phyloP scores from a whole-genome alignment of 2,797 vertebrate genomes.

The Cyprinella venusta region DNA sequence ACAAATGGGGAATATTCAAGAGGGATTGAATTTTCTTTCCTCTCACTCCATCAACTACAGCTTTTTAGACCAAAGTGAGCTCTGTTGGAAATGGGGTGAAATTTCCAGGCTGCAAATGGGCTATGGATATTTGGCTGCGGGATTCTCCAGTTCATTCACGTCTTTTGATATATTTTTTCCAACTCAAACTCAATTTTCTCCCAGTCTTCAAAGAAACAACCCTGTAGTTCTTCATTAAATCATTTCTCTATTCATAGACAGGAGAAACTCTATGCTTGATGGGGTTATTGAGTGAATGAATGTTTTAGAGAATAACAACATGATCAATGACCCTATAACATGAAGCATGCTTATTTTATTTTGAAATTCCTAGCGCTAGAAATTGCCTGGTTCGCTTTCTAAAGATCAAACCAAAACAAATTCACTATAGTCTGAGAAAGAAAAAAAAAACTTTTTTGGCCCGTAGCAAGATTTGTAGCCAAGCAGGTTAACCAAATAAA shows the following conservation, averaged over 20 bases:
- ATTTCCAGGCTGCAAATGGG: slow-evolving; percentile 24
- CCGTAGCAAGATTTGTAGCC: not conserved
- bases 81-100: slow-evolving; percentile 39
- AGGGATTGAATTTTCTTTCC: slow-evolving; percentile 40
- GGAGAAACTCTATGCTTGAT: slow-evolving; percentile 20
- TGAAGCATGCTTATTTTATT: not conserved
- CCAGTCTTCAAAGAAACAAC: slow-evolving; percentile 20
- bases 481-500: not conserved
- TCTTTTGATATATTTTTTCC: slow-evolving; percentile 3
- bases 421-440: not conserved
- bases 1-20: slow-evolving; percentile 52
- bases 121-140: not conserved
- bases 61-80: slow-evolving; percentile 25
- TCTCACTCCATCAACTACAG: slow-evolving; percentile 29
- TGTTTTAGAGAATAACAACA: not conserved
- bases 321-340: slow-evolving; percentile 19
- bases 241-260: slow-evolving; percentile 6
- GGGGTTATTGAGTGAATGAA: slow-evolving; percentile 15
- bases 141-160: not conserved
- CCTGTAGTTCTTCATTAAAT: slow-evolving; percentile 7
- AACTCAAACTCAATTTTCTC: not conserved
- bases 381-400: not conserved
- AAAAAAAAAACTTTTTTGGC: not conserved
- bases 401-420: not conserved
- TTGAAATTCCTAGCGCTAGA: not conserved